Base-by-base conservation (phyloP, 2,888 invertebrate genomes). In the Dione juno region DNA sequence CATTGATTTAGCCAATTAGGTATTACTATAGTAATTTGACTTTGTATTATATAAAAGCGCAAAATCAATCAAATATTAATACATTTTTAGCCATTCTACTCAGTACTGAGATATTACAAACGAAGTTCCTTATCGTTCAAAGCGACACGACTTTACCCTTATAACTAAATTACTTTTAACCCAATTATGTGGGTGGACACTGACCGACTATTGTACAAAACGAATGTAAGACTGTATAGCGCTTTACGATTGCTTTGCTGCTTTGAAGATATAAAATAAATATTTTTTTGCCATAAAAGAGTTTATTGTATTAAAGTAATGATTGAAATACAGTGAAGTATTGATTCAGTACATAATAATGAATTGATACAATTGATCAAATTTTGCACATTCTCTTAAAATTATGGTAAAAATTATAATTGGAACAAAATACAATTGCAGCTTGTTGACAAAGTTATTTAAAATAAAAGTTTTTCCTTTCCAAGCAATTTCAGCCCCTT, bases 161-260 rank as follows among this genome's bases (percentile, higher is more conserved):
- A 52, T 68, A 68, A 68, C 50, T 16, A 52, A 68, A 28, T 68
- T 68, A 52, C 21, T 40, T 67, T 40, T 68, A 67, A 67, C 41
- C 45, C 40, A 67, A 67, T 67, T 67, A 48, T 58, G 50, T 67
- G 52, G 59, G 67, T 58, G 37, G 67, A 58, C 67, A 52, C 65
- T 65, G 37, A 40, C 52, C 65, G 35, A 41, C 41, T 52, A 10
- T 52, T 13, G 52, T 53, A 52, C 40, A 21, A 59, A 54, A 54
- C 16, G 54, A 35, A 54, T 37, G 37, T 16, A 40, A 7, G 37
- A n/a, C 35, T 57, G 37, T 37, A 57, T 40, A 57, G 37, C 16
- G 54, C 8, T 8, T 35, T 35, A n/a, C 54, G 14, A 28, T 28
- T 28, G 28, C n/a, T 8, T 11, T 37, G 37, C 16, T 16, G 16